Base-by-base conservation (phyloP, 2,888 invertebrate species). In the Pharmacophagus antenor region DNA sequence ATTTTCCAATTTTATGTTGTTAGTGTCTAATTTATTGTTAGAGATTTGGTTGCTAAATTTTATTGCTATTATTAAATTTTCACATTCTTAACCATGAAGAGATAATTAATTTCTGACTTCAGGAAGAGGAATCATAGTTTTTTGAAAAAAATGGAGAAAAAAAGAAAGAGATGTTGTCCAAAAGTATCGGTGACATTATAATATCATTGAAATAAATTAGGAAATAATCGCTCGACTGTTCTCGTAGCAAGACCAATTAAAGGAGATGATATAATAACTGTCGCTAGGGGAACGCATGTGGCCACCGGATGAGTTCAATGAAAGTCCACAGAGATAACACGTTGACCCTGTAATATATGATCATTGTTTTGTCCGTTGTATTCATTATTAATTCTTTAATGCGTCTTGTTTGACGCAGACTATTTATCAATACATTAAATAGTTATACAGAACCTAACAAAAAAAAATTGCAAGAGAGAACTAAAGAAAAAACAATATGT, bases 291-390 rank as follows among this genome's bases (percentile, higher is more conserved):
- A 68, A 70, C 61, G 59, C 73, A 79, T 79, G 70, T 77, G 80
- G 71, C 67, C 67, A 67, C 78, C 76, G 76, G 79, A 78, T 80
- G 79, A 70, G 67, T 67, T 76, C 78, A 82, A 83, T 80, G 71
- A 72, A 72, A 71, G 72, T 74, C 73, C 72, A 75, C 71, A 72
- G 66, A 65, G 61, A 72, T 76, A 77, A 77, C 73, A 75, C 71
- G 65, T 66, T 73, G 79, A 77, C 79, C 77, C 53, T 65, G 58
- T 60, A 52, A 58, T 52, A 20, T 54, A 52, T 51, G 27, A 44
- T 49, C 42, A 50, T 59, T 55, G 55, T 55, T 49, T 50, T 27
- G 48, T 41, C 23, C 23, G 20, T 41, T 22, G 37, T 37, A 48
- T 46, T 41, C 17, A 37, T 52, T 4, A 42, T 6, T 42, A 17